Base-by-base conservation (phyloP, 1,140 invertebrate species). In the Patella vulgata region DNA sequence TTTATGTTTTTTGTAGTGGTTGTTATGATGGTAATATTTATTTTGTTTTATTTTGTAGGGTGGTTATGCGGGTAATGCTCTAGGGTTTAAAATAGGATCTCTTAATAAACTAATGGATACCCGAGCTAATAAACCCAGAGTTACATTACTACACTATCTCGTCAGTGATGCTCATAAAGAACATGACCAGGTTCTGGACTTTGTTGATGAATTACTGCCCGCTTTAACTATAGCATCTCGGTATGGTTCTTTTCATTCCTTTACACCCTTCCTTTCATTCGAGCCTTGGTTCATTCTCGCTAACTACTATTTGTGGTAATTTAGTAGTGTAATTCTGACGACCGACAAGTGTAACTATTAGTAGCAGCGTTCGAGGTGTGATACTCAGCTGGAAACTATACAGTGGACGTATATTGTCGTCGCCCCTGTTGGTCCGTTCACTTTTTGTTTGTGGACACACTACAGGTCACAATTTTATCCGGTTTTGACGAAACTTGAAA, bases 131-230 rank as follows among this genome's bases (percentile, higher is more conserved):
- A 97, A 97, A 80, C 95, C 96, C 1, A 93, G 95, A 59, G 95
- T 99, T 90, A 97, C 95, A 86, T 87, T 99, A 17, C 92, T 99
- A 71, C 96, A 99, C 84, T 97, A 94, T 78, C 93, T 99, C n/a
- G 94, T 81, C 9, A 72, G 74, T 17, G 73, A 80, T 48, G 80
- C 77, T 17, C 67, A 75, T 48, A 79, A 74, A 56, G 71, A 82
- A 58, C 68, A 77, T 17, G 68, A 70, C n/a, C 63, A 76, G 53
- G 68, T 76, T 28, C 62, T 83, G 19, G 21, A 40, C 0, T 83
- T 82, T 67, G 74, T 75, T 9, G 72, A 79, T 25, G 67, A 82
- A 28, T 60, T 83, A 23, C 67, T 57, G 21, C 67, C 69, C 1
- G 55, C 73, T 30, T 58, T 83, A 0, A 66, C 44, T n/a, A 48